These are phyloP conservation scores for Eriosoma lanigerum DNA, from an alignment of 1,140 invertebrate genomes.

Conservation along the genomic window DNA sequence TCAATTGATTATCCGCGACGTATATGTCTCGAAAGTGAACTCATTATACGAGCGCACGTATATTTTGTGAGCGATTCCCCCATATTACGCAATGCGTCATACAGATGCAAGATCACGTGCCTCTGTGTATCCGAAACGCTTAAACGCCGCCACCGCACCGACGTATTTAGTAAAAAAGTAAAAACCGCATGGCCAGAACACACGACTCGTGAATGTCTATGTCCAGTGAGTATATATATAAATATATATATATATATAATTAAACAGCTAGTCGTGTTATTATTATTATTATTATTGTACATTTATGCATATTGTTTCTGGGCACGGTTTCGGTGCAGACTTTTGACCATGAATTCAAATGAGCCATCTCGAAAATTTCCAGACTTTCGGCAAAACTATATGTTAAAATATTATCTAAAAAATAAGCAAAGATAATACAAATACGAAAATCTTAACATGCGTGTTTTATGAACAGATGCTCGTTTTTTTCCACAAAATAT, in stretches of 20 bases:
- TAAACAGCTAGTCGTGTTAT: background rate
- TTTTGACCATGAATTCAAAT: slow-evolving; percentile 9
- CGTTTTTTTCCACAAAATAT: too few species aligned
- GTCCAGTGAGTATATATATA: too few species aligned
- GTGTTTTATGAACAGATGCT: background rate
- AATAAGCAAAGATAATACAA: background rate
- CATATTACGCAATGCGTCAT: slow-evolving; percentile 33
- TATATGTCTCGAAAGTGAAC: too few species aligned
- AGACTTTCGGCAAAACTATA: background rate
- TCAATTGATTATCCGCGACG: background rate
- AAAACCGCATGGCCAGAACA: background rate
- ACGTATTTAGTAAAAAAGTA: background rate
- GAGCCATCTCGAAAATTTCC: background rate
- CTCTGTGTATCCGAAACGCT: too few species aligned
- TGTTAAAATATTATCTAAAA: slow-evolving; percentile 3
- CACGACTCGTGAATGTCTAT: background rate
- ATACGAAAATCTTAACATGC: background rate
- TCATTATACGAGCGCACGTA: background rate
- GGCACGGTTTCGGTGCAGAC: background rate
- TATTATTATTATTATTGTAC: background rate
- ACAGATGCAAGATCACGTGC: slow-evolving; percentile 35
- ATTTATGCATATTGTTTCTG: background rate
- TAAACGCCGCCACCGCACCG: too few species aligned
- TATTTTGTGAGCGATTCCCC: background rate
- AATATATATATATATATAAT: too few species aligned